Base-by-base conservation (phyloP, 2,888 invertebrate genomes). In the Amaurobius ferox region DNA sequence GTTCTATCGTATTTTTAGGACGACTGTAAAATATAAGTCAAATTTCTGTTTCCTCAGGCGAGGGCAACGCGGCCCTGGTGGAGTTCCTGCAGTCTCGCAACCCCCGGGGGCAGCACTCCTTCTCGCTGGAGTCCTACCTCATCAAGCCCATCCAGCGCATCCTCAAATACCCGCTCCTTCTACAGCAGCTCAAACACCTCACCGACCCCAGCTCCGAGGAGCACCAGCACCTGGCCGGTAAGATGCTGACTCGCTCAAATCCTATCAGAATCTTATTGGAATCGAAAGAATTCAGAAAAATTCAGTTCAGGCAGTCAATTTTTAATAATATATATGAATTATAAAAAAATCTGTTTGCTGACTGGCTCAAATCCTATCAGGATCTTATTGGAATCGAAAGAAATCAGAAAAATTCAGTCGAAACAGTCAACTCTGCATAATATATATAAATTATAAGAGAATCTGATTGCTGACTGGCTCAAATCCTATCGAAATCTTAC, bases 81-180 rank as follows among this genome's bases (percentile, higher is more conserved):
- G 97, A 98, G 93, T 98, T 98, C 92, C 94, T 98, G 90, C 94
- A 95, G 88, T 95, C 97, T 86, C 94, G 98, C 91, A 98, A 98
- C 93, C 98, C 98, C 86, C 95, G 96, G 91, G 97, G 97, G 92
- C 98, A 98, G 92, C 98, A 98, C 92, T 98, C 98, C 88, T 96
- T 96, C 90, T 98, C 98, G 30, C 93, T 99, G 91, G 98, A 98
- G 92, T 98, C 98, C 74, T 98, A 98, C 94, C 94, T 99, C 92
- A 99, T 98, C 92, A 98, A 98, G 93, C 98, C 98, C 87, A 98
- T 98, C 92, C 99, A 99, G 92, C 94, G 98, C 93, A 98, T 98
- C 93, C 94, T 98, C 89, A 98, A 98, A 92, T 99, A 98, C 93
- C 98, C 98, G 23, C 92, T 98, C 90, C 94, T 99, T 88, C 93